Percentiles rank a stretch among this genome's conserved stretches.
phyloP scores from a whole-genome alignment of 1,140 invertebrate species.

The Hylaeus anthracinus region DNA sequence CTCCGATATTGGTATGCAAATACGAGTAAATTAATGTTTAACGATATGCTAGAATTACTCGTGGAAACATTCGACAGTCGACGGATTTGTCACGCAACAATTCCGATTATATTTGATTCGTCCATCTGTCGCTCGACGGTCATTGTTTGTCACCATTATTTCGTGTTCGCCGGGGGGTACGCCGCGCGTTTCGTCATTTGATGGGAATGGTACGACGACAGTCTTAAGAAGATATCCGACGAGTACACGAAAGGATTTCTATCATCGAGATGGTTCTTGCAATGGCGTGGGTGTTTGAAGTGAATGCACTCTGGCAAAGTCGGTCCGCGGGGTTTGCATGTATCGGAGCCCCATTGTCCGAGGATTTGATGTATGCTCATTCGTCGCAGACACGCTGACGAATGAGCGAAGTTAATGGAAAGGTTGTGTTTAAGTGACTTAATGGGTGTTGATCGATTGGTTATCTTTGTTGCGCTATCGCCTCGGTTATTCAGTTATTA shows the following conservation, averaged over 20 bases:
- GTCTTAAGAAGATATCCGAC: conserved; percentile 21
- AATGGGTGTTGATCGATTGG: conserved; percentile 37
- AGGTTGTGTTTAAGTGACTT: conserved; percentile 45
- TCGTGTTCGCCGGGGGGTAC: conserved; percentile 24
- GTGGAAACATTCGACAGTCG: not conserved
- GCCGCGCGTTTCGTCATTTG: conserved; percentile 32
- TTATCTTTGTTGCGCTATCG: conserved; percentile 2
- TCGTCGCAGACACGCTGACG: conserved; percentile 32
- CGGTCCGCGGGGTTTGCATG: conserved; percentile 17
- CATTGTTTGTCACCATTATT: conserved; percentile 42
- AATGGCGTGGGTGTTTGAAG: conserved; percentile 41
- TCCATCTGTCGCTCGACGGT: not conserved
- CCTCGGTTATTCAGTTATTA: conserved; percentile 38
- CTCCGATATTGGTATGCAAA: too few relatives aligned
- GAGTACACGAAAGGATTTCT: conserved; percentile 30
- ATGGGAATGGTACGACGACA: conserved; percentile 36
- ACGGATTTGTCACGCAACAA: not conserved
- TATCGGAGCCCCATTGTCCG: conserved; percentile 37
- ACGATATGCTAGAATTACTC: too few relatives aligned
- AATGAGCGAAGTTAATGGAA: conserved; percentile 42
- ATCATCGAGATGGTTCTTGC: conserved; percentile 40
- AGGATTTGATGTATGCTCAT: conserved; percentile 44
- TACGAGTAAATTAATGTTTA: too few relatives aligned
- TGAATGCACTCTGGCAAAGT: conserved; percentile 14
- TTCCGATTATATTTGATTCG: not conserved